Conservation (phyloP, 2,113 vertebrate genomes). For the Laticauda colubrina region DNA sequence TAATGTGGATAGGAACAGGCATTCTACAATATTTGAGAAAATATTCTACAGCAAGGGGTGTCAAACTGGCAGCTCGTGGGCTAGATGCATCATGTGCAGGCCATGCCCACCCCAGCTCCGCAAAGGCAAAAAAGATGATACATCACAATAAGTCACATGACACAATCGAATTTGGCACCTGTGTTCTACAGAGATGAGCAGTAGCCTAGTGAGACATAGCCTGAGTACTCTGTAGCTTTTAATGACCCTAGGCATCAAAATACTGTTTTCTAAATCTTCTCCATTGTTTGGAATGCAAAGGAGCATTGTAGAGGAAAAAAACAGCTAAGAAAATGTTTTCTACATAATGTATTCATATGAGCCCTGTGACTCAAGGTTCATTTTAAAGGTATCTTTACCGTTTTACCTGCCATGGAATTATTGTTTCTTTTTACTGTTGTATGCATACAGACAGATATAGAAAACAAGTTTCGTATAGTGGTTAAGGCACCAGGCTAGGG, state of each 20-base stretch:
- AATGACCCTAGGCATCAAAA: not conserved
- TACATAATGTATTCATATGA: not conserved
- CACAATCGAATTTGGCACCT: no score
- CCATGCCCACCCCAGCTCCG: no score
- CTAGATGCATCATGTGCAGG: no score
- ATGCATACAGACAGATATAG: not conserved
- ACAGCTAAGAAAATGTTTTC: not conserved
- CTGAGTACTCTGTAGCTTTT: not conserved
- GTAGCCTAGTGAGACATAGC: not conserved
- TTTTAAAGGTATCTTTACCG: not conserved
- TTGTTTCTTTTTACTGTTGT: not conserved
- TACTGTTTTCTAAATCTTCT: not conserved
- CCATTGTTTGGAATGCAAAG: not conserved
- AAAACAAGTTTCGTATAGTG: not conserved
- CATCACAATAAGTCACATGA: no score
- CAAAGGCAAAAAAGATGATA: no score
- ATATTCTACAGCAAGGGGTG: not conserved
- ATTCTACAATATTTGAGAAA: not conserved
- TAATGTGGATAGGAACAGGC: not conserved
- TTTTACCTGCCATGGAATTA: not conserved
- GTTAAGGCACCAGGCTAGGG: not conserved
- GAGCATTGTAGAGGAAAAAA: not conserved
- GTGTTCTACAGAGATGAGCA: not conserved
- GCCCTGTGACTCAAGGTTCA: not conserved
- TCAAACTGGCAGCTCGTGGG: no score